A percentile compares a stretch with the other conserved stretches of the same genome.
Evolutionary conservation across 2,113 vertebrate species (phyloP).

Genomic region (Oryzias woworae): DNA sequence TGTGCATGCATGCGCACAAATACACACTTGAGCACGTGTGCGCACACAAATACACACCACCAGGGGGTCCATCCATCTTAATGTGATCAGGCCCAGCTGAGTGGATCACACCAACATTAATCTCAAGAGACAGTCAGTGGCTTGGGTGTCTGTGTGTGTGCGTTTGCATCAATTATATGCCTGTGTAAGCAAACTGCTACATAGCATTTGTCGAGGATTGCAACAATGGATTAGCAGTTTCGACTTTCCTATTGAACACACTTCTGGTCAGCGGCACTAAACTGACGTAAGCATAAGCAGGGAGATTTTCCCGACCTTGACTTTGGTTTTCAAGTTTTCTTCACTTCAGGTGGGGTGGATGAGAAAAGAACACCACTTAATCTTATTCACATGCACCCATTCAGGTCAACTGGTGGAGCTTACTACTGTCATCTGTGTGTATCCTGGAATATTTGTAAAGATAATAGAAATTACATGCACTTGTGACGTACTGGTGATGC

Average conservation of each 20-base stretch:
- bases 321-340: too few relatives aligned
- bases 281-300: constrained; percentile 17
- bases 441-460: too few relatives aligned
- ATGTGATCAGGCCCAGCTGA: constrained; percentile 77
- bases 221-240: constrained; percentile 62
- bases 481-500: too few relatives aligned
- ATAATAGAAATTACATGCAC: too few relatives aligned
- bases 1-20: constrained; percentile 34
- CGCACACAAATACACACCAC: constrained; percentile 45
- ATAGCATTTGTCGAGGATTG: constrained; percentile 65
- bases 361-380: too few relatives aligned
- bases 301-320: too few relatives aligned
- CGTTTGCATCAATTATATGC: constrained; percentile 33
- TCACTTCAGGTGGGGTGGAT: too few relatives aligned
- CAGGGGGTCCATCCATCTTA: constrained; percentile 74
- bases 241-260: constrained; percentile 51
- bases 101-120: constrained; percentile 78
- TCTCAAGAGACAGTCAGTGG: constrained; percentile 74
- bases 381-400: too few relatives aligned
- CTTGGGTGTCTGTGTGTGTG: constrained; percentile 36
- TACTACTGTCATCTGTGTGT: too few relatives aligned
- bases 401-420: too few relatives aligned
- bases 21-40: constrained; percentile 20
- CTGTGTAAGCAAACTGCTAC: constrained; percentile 28
- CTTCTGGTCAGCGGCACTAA: constrained; percentile 45